phyloP scores from a whole-genome alignment of 2,888 invertebrate species.

The Eledone cirrhosa region DNA sequence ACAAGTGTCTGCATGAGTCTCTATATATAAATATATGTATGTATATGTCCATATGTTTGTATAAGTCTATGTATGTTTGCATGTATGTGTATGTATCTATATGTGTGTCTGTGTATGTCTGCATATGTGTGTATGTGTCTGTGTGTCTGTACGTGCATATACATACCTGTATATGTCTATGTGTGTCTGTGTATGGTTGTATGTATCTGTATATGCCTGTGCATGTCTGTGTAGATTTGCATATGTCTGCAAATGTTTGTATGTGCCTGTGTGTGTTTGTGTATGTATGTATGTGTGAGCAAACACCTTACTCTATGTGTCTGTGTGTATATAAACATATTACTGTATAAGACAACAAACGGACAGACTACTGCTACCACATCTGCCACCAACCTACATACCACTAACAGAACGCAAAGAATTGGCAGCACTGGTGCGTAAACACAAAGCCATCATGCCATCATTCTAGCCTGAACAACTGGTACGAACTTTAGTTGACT shows the following conservation, averaged over 20 bases:
- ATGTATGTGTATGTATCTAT: not conserved
- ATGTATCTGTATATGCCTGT: not conserved
- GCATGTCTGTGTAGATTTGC: not conserved
- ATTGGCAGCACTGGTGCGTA: too few relatives aligned
- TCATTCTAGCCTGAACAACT: too few relatives aligned
- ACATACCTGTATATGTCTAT: not conserved
- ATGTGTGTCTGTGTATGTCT: not conserved
- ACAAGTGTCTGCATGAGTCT: not conserved
- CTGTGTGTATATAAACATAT: not conserved
- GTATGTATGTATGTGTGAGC: not conserved
- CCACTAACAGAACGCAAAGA: too few relatives aligned
- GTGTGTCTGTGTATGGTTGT: not conserved
- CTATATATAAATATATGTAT: not conserved
- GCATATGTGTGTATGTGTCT: not conserved
- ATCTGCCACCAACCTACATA: not conserved
- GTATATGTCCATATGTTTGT: not conserved
- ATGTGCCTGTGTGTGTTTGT: not conserved
- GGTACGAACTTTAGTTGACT: too few relatives aligned
- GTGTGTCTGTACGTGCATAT: not conserved
- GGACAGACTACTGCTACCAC: not conserved
- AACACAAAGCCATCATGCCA: too few relatives aligned
- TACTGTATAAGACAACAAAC: too few relatives aligned
- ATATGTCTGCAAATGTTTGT: too few relatives aligned
- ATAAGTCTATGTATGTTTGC: not conserved
- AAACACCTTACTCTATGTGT: not conserved